Evolutionary conservation across 2,797 vertebrate species (phyloP), one percentile per base, ranked within the genome.

Genomic region (Sylvilagus floridanus): DNA sequence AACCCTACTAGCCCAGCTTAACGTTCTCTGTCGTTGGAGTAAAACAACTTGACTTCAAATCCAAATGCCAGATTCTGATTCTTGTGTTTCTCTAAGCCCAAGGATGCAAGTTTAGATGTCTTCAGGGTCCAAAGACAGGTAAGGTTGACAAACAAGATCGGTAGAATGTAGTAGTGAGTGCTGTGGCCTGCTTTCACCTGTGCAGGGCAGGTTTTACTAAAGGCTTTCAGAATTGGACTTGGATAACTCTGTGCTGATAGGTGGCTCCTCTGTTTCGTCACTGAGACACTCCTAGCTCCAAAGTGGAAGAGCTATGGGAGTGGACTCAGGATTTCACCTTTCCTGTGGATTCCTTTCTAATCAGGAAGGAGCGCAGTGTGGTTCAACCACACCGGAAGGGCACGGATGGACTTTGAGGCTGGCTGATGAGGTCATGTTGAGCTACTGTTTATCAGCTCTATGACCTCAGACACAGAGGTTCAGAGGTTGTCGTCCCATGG

Each of bases 241-340:
- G 8, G 21, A 60, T 37, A n/a, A 6, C 26, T 28, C 7, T 12
- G 14, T n/a, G 30, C 35, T 37, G 52, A 35, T 32, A 42, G 28
- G 37, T 14, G 62, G 77, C 19, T 11, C 52, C 7, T 63, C 47
- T 9, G n/a, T 30, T n/a, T 11, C 7, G 16, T 79, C 62, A 19
- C 32, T 69, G 30, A 32, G 37, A 76, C 22, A 30, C 32, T 69
- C 30, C 76, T 71, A 60, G 32, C 35, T 78, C 30, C 60, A 11
- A 13, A 4, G 1, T 1, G 9, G 21, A 75, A 68, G 47, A 93
- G 26, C 0, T 0, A 24, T n/a, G 52, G 5, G 24, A 13, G 4
- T 11, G 22, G 35, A 21, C 13, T 10, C 28, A 9, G 47, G 47
- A 17, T 63, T 42, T 54, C 71, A 73, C 60, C 13, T 30, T 50